These are phyloP conservation scores for Meta bourneti DNA, from an alignment of 2,888 invertebrate genomes.

Conservation along the genomic window DNA sequence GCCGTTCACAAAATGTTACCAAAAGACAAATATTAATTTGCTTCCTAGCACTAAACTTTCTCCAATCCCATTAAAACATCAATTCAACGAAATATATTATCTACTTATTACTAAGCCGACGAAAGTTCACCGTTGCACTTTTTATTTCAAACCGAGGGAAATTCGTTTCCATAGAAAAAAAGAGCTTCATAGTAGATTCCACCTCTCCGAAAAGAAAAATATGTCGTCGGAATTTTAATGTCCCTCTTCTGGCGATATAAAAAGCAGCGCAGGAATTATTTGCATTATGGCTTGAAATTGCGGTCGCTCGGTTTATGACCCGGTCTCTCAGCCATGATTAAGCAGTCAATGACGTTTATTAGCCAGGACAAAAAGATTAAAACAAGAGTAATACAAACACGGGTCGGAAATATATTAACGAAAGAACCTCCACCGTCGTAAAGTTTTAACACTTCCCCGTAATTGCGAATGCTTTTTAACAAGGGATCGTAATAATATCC, in stretches of 20 bases:
- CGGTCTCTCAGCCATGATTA: constrained; percentile 10
- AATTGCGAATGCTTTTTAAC: too few relatives aligned
- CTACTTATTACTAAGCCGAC: too few relatives aligned
- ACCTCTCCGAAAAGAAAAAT: background rate
- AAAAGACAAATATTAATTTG: too few relatives aligned
- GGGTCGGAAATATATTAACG: constrained; percentile 1
- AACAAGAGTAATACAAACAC: constrained; percentile 20
- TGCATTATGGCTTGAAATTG: constrained; percentile 13
- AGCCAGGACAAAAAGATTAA: background rate
- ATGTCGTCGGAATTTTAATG: background rate
- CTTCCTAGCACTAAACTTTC: too few relatives aligned
- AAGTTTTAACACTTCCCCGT: background rate
- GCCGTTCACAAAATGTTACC: too few relatives aligned
- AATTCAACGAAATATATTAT: too few relatives aligned
- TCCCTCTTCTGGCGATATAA: background rate
- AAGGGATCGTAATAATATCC: too few relatives aligned
- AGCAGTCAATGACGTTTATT: background rate
- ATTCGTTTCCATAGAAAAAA: constrained; percentile 15
- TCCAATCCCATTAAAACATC: too few relatives aligned
- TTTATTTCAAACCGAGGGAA: background rate
- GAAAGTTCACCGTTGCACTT: background rate
- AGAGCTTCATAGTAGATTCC: background rate
- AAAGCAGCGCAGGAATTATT: constrained; percentile 3
- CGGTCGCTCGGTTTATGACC: constrained; percentile 10
- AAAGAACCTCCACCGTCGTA: background rate